Evolutionary conservation across 2,113 vertebrate genomes (phyloP), one percentile per base, ranked within the genome.

Genomic region (Hemibagrus wyckioides): DNA sequence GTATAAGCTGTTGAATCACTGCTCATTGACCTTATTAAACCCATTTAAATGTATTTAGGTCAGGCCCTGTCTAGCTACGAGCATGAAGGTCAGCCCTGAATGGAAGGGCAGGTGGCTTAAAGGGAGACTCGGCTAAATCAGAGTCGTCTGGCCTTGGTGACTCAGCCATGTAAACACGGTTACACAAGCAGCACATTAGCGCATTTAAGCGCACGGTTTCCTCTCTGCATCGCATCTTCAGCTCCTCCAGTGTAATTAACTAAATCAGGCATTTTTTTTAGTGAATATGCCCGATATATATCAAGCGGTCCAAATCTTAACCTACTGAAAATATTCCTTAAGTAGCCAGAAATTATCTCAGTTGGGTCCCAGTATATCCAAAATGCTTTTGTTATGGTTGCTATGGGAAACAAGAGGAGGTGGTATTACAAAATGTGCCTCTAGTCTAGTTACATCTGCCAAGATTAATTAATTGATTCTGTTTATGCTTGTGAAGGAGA

Each of bases 21-120:
- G 77, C 63, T 88, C 81, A 41, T 67, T 77, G 44, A 80, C 80
- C 86, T 88, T 89, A 83, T 71, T 89, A 89, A 89, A 83, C 90
- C 88, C 88, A 91, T 92, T 92, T 90, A 89, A 85, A 90, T 92
- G 90, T 92, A 94, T 94, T 91, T 94, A 93, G 94, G 94, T 94
- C 94, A 95, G 91, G 92, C 91, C 91, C 90, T 87, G 92, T 90
- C 92, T 92, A 88, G 91, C 92, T 88, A 84, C 92, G 92, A 94
- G 90, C 90, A 91, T 88, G 91, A 93, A 95, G 94, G 94, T 94
- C 94, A 94, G 85, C 33, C 56, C 90, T 91, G 92, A 94, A 92
- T 92, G 89, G 92, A 92, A 93, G 91, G 90, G 89, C 92, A 93
- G 92, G 94, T 94, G 94, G 93, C 93, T 95, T 94, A 94, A 91